A percentile compares a stretch with the other conserved stretches of the same genome.
These are phyloP conservation scores for Oreochromis tanganicae DNA, from an alignment of 2,113 vertebrate species.

Conservation along the genomic window DNA sequence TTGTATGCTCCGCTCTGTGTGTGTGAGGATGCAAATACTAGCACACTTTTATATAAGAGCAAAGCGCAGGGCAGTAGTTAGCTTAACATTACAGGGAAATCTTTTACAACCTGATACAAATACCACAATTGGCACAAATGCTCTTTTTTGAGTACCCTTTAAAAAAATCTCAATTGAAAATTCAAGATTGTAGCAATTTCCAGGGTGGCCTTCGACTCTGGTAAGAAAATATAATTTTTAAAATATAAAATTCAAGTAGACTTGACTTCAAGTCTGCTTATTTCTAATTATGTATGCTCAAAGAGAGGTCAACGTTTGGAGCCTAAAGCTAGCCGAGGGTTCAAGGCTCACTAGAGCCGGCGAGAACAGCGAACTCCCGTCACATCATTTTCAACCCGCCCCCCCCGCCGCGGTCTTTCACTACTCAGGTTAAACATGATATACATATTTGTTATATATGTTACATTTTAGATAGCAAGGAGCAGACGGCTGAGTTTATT, in stretches of 20 bases:
- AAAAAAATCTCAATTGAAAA: neutral
- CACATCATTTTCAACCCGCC: neutral
- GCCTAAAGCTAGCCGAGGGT: fast-evolving
- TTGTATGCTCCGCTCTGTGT: neutral
- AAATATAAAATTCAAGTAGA: neutral
- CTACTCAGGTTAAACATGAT: neutral
- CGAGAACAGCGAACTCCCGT: neutral
- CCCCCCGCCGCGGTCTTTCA: fast-evolving
- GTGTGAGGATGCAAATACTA: neutral
- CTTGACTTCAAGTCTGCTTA: neutral
- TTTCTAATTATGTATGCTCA: fast-evolving
- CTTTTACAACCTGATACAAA: neutral
- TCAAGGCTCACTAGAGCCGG: fast-evolving
- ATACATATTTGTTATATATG: neutral
- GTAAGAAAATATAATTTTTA: neutral
- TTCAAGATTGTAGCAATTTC: neutral
- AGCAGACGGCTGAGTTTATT: neutral
- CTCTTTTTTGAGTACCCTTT: neutral
- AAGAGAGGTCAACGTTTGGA: neutral
- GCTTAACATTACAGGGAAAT: neutral
- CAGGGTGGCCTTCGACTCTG: neutral
- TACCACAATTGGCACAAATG: neutral
- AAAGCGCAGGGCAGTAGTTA: neutral
- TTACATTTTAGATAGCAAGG: neutral
- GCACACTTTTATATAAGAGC: neutral